Evolutionary conservation across 2,888 invertebrate species (phyloP).

Genomic region (Leptarthrus brevirostris): DNA sequence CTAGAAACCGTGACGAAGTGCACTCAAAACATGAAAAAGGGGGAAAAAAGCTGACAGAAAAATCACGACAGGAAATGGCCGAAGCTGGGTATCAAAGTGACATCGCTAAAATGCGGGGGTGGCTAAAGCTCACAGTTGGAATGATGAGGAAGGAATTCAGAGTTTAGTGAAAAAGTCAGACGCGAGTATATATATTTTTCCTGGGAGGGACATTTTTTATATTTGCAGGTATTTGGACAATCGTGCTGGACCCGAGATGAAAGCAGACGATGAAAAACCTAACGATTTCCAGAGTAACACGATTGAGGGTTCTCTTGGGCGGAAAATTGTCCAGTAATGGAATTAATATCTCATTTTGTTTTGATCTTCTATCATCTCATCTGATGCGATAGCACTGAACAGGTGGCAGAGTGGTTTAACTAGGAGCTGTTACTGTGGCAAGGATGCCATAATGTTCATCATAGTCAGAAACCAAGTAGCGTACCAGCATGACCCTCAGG

Average conservation of each 20-base stretch:
- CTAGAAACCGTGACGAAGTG: constrained; percentile 22
- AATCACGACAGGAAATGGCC: constrained; percentile 14
- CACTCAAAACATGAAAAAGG: neutral
- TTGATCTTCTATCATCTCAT: neutral
- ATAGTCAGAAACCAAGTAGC: too few species aligned
- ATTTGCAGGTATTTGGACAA: too few species aligned
- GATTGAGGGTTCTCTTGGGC: constrained; percentile 16
- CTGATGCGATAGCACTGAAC: too few species aligned
- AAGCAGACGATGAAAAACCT: too few species aligned
- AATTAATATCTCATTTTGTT: constrained; percentile 25
- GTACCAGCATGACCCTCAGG: too few species aligned
- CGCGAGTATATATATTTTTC: constrained; percentile 4
- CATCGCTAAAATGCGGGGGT: too few species aligned
- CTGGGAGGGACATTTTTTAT: too few species aligned
- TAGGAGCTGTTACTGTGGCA: too few species aligned
- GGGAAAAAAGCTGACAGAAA: constrained; percentile 8
- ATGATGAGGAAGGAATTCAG: neutral
- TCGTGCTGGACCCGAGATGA: too few species aligned
- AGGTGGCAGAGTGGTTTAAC: too few species aligned
- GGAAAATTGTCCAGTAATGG: constrained; percentile 33
- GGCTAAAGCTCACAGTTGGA: neutral
- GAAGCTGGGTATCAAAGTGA: neutral
- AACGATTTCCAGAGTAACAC: neutral
- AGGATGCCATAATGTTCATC: too few species aligned
- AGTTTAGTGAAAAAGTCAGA: neutral